Conservation (phyloP, 1,140 invertebrate genomes). For the Apis dorsata region DNA sequence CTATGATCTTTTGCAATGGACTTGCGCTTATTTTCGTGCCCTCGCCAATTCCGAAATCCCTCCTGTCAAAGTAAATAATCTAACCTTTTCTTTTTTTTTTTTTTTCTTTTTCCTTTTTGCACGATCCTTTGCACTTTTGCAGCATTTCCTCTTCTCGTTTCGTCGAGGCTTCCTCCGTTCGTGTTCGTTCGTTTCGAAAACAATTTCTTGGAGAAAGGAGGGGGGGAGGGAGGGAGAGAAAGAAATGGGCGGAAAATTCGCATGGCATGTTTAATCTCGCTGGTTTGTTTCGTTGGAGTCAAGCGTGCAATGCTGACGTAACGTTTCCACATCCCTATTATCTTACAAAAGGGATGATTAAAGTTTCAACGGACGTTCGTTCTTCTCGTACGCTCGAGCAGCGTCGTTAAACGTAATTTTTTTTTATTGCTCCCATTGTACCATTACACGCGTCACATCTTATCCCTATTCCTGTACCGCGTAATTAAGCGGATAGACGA, state of each 20-base stretch:
- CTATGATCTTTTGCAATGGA: constrained; percentile 91
- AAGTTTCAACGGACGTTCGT: constrained; percentile 30
- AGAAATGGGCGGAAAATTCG: background rate
- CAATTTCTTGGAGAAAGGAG: background rate
- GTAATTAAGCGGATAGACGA: constrained; percentile 35
- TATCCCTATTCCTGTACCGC: background rate
- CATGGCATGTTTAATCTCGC: background rate
- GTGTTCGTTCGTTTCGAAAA: background rate
- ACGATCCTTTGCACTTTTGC: too few species aligned
- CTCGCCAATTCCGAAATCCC: constrained; percentile 83
- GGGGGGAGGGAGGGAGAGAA: background rate
- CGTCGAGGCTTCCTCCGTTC: too few species aligned
- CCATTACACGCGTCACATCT: background rate
- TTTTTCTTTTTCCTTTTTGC: background rate
- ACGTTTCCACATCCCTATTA: constrained; percentile 30
- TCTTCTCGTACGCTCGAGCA: constrained; percentile 21
- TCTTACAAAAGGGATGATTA: constrained; percentile 44
- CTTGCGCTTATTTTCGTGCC: constrained; percentile 88
- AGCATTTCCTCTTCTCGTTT: too few species aligned
- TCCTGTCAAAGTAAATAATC: constrained; percentile 83
- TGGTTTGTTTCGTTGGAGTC: background rate
- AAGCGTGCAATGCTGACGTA: background rate
- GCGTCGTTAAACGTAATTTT: constrained; percentile 37
- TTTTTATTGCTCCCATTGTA: constrained; percentile 30
- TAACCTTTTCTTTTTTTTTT: background rate